These are phyloP conservation scores for Metridium senile DNA, from an alignment of 92 coral and sea anemone species.

Conservation along the genomic window DNA sequence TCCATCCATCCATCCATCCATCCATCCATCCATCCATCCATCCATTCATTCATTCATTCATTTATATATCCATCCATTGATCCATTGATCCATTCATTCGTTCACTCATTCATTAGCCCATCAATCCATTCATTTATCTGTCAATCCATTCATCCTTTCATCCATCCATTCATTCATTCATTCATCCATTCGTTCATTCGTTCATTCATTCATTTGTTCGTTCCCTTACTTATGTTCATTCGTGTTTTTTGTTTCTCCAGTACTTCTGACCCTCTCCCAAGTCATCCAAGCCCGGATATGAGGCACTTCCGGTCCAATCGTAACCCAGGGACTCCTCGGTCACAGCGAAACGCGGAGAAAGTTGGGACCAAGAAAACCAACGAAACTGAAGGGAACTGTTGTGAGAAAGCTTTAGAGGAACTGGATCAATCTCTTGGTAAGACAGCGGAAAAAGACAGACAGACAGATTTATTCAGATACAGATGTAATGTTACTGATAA, in stretches of 20 bases:
- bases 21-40: not conserved
- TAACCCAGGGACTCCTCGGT: constrained; percentile 34
- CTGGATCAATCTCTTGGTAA: constrained; percentile 26
- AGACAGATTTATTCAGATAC: too few relatives aligned
- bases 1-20: not conserved
- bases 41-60: not conserved
- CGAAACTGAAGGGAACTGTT: constrained; percentile 9
- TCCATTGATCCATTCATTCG: not conserved
- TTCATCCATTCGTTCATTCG: not conserved
- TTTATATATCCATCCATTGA: not conserved
- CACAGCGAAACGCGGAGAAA: constrained; percentile 31
- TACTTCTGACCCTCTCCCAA: not conserved
- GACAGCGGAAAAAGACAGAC: constrained; percentile 1
- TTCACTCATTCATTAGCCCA: constrained; percentile 4
- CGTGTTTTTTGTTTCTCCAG: not conserved
- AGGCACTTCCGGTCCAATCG: constrained; percentile 41
- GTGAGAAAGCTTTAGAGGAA: constrained; percentile 23
- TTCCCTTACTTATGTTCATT: not conserved
- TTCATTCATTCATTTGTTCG: not conserved
- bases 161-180: not conserved
- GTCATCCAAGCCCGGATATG: constrained; percentile 33
- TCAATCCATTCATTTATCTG: not conserved
- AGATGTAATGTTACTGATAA: not conserved
- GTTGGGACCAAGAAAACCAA: not conserved
- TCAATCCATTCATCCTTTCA: not conserved